Percentiles rank a stretch among this genome's conserved stretches.
These are phyloP conservation scores for Arctocebus calabarensis DNA, from an alignment of 2,797 vertebrate species.

Conservation along the genomic window DNA sequence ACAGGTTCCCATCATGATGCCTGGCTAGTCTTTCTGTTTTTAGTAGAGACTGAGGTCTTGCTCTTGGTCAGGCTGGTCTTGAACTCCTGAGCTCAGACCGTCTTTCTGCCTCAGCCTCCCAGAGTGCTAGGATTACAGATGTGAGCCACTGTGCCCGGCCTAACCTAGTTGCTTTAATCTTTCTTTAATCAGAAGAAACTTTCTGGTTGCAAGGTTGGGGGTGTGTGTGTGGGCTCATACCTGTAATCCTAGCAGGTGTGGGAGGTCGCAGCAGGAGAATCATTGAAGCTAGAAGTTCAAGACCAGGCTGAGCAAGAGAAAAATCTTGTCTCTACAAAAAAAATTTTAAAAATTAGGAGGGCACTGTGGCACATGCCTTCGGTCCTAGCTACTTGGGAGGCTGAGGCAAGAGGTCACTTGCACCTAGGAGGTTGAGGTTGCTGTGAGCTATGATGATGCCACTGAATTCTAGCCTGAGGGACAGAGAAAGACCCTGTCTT, in stretches of 20 bases:
- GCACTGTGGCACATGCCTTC: too few species aligned
- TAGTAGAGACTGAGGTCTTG: too few species aligned
- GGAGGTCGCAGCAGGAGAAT: neutral
- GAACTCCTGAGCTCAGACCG: too few species aligned
- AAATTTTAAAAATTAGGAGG: neutral
- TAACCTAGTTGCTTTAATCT: neutral
- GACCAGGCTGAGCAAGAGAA: neutral
- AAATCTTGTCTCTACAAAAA: neutral
- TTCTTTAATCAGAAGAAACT: neutral
- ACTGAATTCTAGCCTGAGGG: neutral
- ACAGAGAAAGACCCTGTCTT: neutral
- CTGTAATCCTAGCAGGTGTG: neutral
- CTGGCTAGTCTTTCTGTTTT: too few species aligned
- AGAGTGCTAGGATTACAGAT: too few species aligned
- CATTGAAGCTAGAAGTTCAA: neutral
- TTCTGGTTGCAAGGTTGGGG: neutral
- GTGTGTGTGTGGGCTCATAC: neutral
- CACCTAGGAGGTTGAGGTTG: neutral
- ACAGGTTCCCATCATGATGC: too few species aligned
- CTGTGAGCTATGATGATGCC: neutral
- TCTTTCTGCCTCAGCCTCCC: too few species aligned
- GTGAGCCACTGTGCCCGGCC: too few species aligned
- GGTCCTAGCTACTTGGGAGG: neutral
- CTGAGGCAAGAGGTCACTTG: neutral
- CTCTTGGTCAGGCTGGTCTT: too few species aligned